Evolutionary conservation across 2,113 vertebrate genomes (phyloP), one percentile per base, ranked within the genome.

Genomic region (Cheilinus undulatus): DNA sequence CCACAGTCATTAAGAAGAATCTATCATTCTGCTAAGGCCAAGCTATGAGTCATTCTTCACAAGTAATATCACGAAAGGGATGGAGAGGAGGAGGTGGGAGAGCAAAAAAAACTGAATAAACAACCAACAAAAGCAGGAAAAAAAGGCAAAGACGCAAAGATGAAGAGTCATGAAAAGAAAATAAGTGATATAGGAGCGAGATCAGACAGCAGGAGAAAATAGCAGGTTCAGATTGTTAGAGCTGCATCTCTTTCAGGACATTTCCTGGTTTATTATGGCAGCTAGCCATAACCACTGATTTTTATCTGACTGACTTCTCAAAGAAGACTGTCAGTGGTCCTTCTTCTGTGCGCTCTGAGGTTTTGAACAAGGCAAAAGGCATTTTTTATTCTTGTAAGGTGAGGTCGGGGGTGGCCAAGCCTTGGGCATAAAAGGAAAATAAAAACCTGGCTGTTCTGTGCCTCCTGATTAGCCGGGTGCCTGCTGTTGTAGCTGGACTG

Each of bases 1-100:
- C 64, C 50, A 69, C 54, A 78, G 82, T 86, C 86, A 87, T 92
- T 91, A 91, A 61, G 76, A 71, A 32, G 62, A 84, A 88, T 84
- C 71, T 84, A 66, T 86, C 85, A 82, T 80, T 80, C 73, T 78
- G 80, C 78, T 73, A 48, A 52, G 65, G 85, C 70, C 69, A 49
- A 71, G 68, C 57, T 72, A 61, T 50, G 69, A 87, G 56, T 76
- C 84, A 80, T 83, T 85, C 49, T 66, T 87, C 85, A 87, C 62
- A 72, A 53, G 32, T 70, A 67, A 58, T 36, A 83, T 68, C 57
- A 73, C 27, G 4, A 64, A 73, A 60, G 22, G 62, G 43, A 38
- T 42, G 24, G 9, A n/a, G 27, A 19, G 11, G 52, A 19, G 36
- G 5, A 48, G 38, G 4, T 3, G 12, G 15, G 63, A 26, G 12